phyloP scores from a whole-genome alignment of 2,888 invertebrate genomes.

The Tinea semifulvella region DNA sequence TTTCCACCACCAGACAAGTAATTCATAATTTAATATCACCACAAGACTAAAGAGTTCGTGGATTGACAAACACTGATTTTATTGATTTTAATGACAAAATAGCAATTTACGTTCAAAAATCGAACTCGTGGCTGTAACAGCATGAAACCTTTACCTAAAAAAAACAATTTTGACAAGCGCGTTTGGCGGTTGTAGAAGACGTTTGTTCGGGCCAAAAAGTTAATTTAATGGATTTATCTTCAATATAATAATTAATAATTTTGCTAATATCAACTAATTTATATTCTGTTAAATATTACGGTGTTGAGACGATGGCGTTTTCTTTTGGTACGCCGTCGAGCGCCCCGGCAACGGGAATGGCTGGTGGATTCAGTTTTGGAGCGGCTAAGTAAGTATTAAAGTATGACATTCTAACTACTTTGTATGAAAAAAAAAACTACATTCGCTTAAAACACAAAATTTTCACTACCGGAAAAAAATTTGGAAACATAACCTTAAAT shows the following conservation, averaged over 20 bases:
- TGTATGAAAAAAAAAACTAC: conserved; percentile 16
- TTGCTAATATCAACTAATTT: background rate
- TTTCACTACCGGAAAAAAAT: background rate
- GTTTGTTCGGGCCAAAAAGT: background rate
- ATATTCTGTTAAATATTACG: background rate
- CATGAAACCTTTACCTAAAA: too few species aligned
- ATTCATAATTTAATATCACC: conserved; percentile 44
- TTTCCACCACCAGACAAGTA: conserved; percentile 37
- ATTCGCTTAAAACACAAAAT: background rate
- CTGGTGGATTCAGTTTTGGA: conserved; percentile 54
- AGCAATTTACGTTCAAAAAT: too few species aligned
- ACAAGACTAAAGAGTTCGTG: too few species aligned
- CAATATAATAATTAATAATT: background rate
- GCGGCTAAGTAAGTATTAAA: conserved; percentile 45
- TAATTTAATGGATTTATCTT: background rate
- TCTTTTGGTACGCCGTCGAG: conserved; percentile 57
- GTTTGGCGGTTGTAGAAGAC: conserved; percentile 3
- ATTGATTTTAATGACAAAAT: too few species aligned
- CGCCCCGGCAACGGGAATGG: conserved; percentile 50
- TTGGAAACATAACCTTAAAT: conserved; percentile 10
- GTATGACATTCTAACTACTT: background rate
- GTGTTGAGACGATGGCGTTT: conserved; percentile 43
- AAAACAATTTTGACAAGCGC: background rate
- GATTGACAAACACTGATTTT: too few species aligned
- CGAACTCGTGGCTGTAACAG: too few species aligned